Percentiles rank a stretch among this genome's conserved stretches.
Evolutionary conservation across 2,888 invertebrate species (phyloP).

Genomic region (Polyommatus iphigenia): DNA sequence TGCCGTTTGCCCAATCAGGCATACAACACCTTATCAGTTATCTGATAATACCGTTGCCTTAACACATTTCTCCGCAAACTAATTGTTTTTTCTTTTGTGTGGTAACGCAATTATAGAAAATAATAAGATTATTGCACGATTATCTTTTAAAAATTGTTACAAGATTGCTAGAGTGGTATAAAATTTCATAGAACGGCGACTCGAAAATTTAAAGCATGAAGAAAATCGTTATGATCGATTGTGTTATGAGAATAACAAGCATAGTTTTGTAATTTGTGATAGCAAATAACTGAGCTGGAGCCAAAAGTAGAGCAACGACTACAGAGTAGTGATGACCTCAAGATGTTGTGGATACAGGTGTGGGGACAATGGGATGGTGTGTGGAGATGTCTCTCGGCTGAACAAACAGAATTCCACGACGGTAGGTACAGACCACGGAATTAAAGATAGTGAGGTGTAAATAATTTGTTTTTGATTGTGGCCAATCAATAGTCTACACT

Average conservation of each 20-base stretch:
- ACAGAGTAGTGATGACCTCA: conserved; percentile 29
- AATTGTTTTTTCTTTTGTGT: conserved; percentile 15
- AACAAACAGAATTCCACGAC: conserved; percentile 61
- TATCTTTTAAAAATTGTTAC: no score
- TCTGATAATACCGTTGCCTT: conserved; percentile 33
- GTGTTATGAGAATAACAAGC: neutral
- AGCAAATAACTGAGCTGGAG: neutral
- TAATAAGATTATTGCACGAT: neutral
- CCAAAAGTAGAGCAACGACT: neutral
- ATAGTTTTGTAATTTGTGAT: neutral
- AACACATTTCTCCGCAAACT: conserved; percentile 30
- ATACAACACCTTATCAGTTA: conserved; percentile 28
- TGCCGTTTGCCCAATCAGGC: conserved; percentile 51
- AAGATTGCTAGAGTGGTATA: no score
- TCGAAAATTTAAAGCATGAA: no score
- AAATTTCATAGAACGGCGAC: no score
- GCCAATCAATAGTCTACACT: no score
- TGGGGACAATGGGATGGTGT: conserved; percentile 61
- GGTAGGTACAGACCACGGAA: conserved; percentile 30
- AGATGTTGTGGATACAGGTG: conserved; percentile 60
- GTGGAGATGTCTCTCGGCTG: conserved; percentile 61
- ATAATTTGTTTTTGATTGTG: no score
- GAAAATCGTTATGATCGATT: no score
- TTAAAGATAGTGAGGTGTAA: no score
- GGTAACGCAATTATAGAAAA: neutral